Percentiles rank a stretch among this genome's conserved stretches.
Evolutionary conservation across 2,797 vertebrate genomes (phyloP).

Genomic region (Dryobates pubescens): DNA sequence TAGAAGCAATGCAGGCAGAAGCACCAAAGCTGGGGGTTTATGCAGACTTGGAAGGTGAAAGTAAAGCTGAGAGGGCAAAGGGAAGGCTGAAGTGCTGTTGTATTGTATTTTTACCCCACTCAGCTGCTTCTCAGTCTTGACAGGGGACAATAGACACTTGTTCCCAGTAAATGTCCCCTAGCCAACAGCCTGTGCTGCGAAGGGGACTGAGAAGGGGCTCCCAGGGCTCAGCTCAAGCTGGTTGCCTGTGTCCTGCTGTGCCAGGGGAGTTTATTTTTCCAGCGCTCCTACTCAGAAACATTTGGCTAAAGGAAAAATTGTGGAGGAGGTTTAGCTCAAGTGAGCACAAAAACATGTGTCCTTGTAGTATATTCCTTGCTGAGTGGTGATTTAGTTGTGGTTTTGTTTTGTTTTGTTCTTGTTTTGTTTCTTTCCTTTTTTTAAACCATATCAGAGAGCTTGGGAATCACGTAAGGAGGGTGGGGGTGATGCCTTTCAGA

Average conservation of each 20-base stretch:
- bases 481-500: slow-evolving; percentile 36
- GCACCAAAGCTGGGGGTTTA: background rate
- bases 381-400: background rate
- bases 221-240: accelerated
- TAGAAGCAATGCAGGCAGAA: background rate
- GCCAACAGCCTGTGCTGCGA: background rate
- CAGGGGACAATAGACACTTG: slow-evolving; percentile 44
- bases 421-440: too few relatives aligned
- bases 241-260: background rate
- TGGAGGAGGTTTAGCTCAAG: slow-evolving; percentile 65
- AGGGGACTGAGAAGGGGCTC: slow-evolving; percentile 2
- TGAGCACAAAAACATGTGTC: slow-evolving; percentile 66
- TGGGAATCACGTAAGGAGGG: slow-evolving; percentile 22
- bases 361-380: background rate
- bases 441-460: background rate
- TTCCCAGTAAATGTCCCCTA: background rate
- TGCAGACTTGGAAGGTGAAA: background rate
- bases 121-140: background rate
- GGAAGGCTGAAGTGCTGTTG: background rate
- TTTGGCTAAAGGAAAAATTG: slow-evolving; percentile 59
- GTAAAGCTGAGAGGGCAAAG: background rate
- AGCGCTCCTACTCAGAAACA: slow-evolving; percentile 70
- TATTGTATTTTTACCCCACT: slow-evolving; percentile 22
- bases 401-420: background rate
- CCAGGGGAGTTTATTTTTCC: slow-evolving; percentile 73